These are phyloP conservation scores for Hemiprocne comata DNA, from an alignment of 2,113 vertebrate genomes.

Conservation along the genomic window DNA sequence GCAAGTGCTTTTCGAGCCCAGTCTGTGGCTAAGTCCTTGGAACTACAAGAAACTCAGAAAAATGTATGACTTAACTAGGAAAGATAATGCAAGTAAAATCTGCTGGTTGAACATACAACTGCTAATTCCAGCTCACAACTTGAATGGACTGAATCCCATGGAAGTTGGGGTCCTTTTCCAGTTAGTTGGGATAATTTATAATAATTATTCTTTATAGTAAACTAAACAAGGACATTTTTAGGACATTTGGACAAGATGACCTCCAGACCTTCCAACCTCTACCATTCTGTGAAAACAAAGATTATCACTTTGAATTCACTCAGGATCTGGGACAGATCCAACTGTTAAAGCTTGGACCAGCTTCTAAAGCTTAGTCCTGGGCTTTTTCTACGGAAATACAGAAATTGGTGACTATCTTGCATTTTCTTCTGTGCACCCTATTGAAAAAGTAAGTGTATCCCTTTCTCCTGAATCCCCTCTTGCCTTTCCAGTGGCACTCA, in stretches of 20 bases:
- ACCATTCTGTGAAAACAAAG: background rate
- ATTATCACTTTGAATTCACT: background rate
- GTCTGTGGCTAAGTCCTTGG: background rate
- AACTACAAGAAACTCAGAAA: background rate
- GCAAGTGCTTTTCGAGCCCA: background rate
- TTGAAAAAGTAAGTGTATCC: background rate
- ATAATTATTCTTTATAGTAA: background rate
- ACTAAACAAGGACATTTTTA: background rate
- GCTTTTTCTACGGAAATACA: background rate
- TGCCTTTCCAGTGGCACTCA: background rate
- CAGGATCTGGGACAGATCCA: background rate
- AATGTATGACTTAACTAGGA: background rate
- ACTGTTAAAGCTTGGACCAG: background rate
- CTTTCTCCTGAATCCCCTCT: background rate
- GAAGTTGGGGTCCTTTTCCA: background rate
- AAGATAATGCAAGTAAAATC: background rate
- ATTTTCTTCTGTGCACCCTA: background rate
- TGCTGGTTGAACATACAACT: background rate
- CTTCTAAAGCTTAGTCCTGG: background rate
- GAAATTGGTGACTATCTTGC: background rate
- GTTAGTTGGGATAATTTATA: background rate
- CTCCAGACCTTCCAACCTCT: background rate
- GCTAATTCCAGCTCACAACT: background rate
- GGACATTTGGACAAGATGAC: background rate
- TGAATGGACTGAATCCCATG: background rate